phyloP scores from a whole-genome alignment of 2,113 vertebrate genomes.

The Nansenia antarctica region DNA sequence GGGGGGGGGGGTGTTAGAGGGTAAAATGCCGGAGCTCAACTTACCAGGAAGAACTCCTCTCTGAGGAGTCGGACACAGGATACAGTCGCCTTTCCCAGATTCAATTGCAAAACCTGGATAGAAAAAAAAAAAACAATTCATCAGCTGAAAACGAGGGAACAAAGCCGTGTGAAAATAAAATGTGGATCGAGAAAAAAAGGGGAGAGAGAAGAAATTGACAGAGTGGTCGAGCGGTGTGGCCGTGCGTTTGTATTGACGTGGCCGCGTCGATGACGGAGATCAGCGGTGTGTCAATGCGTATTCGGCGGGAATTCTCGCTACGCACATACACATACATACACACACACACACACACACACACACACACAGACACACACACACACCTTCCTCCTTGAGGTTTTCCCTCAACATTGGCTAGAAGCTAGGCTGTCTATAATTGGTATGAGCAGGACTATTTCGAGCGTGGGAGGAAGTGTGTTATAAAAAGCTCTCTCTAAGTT shows the following conservation, averaged over 20 bases:
- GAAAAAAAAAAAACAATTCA: neutral
- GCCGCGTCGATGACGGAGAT: neutral
- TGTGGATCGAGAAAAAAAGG: neutral
- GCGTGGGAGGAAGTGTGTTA: neutral
- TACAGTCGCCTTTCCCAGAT: slow-evolving; percentile 29
- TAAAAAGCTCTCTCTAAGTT: neutral
- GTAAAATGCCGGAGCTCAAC: neutral
- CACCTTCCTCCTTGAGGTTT: neutral
- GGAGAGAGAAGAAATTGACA: neutral
- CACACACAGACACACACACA: neutral
- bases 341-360: neutral
- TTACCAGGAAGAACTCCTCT: slow-evolving; percentile 43
- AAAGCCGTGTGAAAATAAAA: too few relatives aligned
- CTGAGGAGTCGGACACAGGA: slow-evolving; percentile 26
- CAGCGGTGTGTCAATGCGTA: neutral
- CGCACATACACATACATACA: too few relatives aligned
- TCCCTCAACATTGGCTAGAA: neutral
- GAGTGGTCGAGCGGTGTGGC: neutral
- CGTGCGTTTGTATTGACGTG: neutral
- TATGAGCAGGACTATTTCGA: neutral
- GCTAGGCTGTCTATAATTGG: neutral
- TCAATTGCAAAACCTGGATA: neutral
- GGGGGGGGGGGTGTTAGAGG: slow-evolving; percentile 32
- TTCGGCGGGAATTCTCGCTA: neutral
- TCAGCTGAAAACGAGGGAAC: too few relatives aligned